A percentile compares a stretch with the other conserved stretches of the same genome.
Conservation (phyloP, 2,888 invertebrate genomes). For the Xiphydria camelus region DNA sequence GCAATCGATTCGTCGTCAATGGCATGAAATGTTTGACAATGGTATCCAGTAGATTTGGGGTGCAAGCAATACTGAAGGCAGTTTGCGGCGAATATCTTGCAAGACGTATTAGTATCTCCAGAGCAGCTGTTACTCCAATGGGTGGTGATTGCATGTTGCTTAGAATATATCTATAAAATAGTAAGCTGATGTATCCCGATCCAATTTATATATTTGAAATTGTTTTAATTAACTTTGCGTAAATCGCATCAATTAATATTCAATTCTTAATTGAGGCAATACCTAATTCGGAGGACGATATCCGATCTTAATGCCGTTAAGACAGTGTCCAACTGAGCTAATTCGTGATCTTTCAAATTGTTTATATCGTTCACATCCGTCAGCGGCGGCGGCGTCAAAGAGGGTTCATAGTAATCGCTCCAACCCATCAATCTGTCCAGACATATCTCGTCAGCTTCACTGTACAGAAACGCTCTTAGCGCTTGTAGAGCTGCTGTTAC, state of each 20-base stretch:
- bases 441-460: slow-evolving; percentile 77
- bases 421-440: slow-evolving; percentile 72
- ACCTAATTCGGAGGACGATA: slow-evolving; percentile 74
- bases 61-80: slow-evolving; percentile 66
- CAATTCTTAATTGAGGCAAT: slow-evolving; percentile 17
- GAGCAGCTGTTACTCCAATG: slow-evolving; percentile 71
- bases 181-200: not conserved
- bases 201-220: slow-evolving; percentile 3
- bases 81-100: slow-evolving; percentile 75
- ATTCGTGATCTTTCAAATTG: slow-evolving; percentile 83
- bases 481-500: slow-evolving; percentile 77
- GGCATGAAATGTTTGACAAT: slow-evolving; percentile 67
- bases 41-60: slow-evolving; percentile 67
- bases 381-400: slow-evolving; percentile 42
- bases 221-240: not conserved
- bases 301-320: slow-evolving; percentile 74
- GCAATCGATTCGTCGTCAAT: slow-evolving; percentile 35
- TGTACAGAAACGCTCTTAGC: slow-evolving; percentile 74
- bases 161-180: slow-evolving; percentile 70
- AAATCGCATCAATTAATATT: not conserved
- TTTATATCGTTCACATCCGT: slow-evolving; percentile 60
- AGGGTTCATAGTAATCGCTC: slow-evolving; percentile 54
- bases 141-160: slow-evolving; percentile 71
- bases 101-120: slow-evolving; percentile 80
- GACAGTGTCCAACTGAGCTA: slow-evolving; percentile 82